Base-by-base conservation (phyloP, 2,797 vertebrate species). In the Limnodromus scolopaceus region DNA sequence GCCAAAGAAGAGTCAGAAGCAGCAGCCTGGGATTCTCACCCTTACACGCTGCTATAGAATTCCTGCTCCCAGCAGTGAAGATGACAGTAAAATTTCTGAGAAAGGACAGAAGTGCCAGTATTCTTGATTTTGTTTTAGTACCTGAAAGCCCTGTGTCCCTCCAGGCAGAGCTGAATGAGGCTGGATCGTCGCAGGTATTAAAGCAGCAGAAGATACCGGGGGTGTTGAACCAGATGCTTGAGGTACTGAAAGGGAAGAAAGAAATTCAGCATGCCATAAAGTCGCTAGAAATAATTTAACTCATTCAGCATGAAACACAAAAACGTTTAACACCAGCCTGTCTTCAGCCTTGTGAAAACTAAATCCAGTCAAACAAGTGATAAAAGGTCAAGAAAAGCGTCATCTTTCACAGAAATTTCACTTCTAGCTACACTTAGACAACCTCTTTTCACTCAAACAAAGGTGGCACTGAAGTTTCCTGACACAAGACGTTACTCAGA, bases 101-200 rank as follows among this genome's bases (percentile, higher is more conserved):
- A 64, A 87, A 55, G 38, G 32, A 46, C 16, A 86, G 16, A 74
- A 71, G 19, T 16, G 12, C 5, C 68, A 93, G 28, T 19, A 53
- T 23, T 49, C n/a, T 90, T 15, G 32, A 28, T 55, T 89, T 58
- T 25, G 45, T 45, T 58, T 39, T 71, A 57, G 96, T 97, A 99
- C 99, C 99, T 99, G 99, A 96, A 99, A 99, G 83, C 98, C 98
- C 23, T 99, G 99, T 77, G 97, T 86, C 95, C 97, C 98, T 92
- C 97, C 98, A 71, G 98, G 96, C 57, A 99, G 86, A 88, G 98
- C 93, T 48, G 98, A 97, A 75, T 98, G 99, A 19, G 99, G 93
- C 27, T 98, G 97, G 12, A 98, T 95, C 0, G 98, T 82, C 18
- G 97, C 84, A 95, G 99, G 99, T 85, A 99, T 96, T 93, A 99